Evolutionary conservation across 2,113 vertebrate genomes (phyloP), one percentile per base, ranked within the genome.

Genomic region (Daubentonia madagascariensis): DNA sequence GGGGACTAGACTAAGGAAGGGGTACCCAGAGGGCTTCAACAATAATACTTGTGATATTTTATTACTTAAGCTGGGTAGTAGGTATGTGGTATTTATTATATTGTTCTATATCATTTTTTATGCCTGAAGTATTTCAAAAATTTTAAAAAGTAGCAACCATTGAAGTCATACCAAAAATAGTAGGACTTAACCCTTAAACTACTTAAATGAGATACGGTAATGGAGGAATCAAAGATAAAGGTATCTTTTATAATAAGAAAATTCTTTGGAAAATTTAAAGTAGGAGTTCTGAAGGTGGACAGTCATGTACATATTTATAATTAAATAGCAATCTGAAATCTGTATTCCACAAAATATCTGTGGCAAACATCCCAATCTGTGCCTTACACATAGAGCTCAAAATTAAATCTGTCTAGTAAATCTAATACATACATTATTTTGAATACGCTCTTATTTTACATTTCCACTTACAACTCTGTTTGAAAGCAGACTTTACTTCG

Each of bases 371-470:
- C 75, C 50, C 61, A 75, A 45, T 18, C 14, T 68, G 59, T 61
- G 52, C 12, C 43, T 84, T 88, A 68, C 20, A 90, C 20, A 86
- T 1, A 48, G 57, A 95, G 32, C 50, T 94, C 88, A 92, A 87
- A 91, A 75, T 91, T 50, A 94, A 68, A 88, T 76, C 76, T 95
- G 32, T 86, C 61, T 57, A 86, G 43, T 63, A 86, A 92, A 92
- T 48, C 17, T 72, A 78, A 91, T 6, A 93, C 5, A 93, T 45
- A 75, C 32, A 67, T 76, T 81, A 79, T 59, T 67, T 50, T 93
- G 32, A 75, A 59, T 57, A 52, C 76, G 35, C 20, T 18, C 23
- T 67, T 92, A 57, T 40, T 80, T 61, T 86, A 73, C 35, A 75
- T 67, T 81, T 81, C 57, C 48, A 86, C 48, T 16, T 78, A 48